Evolutionary conservation across 2,113 vertebrate genomes (phyloP).

Genomic region (Pomatostomus ruficeps): DNA sequence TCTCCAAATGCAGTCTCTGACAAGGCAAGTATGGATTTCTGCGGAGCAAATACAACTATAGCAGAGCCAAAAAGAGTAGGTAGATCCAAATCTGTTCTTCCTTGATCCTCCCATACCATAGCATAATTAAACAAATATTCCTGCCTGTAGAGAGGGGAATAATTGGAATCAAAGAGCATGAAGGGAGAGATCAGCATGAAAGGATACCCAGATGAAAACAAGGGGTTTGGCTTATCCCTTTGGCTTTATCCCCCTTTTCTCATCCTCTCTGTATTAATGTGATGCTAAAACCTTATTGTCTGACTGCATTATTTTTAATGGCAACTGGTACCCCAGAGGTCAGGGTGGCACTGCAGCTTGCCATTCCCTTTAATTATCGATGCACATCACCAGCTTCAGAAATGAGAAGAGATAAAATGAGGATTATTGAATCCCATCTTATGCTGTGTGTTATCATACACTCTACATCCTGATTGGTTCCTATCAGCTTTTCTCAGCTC

Average conservation of each 20-base stretch:
- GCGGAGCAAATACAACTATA: neutral
- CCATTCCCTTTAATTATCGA: constrained; percentile 44
- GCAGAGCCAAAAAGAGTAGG: neutral
- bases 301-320: constrained; percentile 34
- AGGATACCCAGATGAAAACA: neutral
- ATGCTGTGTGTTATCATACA: neutral
- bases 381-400: constrained; percentile 8
- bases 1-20: neutral
- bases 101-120: neutral
- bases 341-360: neutral
- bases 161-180: constrained; percentile 43
- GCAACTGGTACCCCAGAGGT: constrained; percentile 8
- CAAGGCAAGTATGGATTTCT: neutral
- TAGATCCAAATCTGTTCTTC: neutral
- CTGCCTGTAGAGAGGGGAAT: neutral
- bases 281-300: constrained; percentile 34
- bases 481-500: constrained; percentile 24
- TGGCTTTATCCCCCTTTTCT: constrained; percentile 26
- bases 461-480: neutral
- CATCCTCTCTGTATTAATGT: neutral
- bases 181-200: constrained; percentile 13
- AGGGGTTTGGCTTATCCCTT: constrained; percentile 30
- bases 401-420: constrained; percentile 33
- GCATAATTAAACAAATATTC: constrained; percentile 25
- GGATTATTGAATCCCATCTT: constrained; percentile 39